Evolutionary conservation across 1,140 invertebrate species (phyloP).

Genomic region (Lithobius niger): DNA sequence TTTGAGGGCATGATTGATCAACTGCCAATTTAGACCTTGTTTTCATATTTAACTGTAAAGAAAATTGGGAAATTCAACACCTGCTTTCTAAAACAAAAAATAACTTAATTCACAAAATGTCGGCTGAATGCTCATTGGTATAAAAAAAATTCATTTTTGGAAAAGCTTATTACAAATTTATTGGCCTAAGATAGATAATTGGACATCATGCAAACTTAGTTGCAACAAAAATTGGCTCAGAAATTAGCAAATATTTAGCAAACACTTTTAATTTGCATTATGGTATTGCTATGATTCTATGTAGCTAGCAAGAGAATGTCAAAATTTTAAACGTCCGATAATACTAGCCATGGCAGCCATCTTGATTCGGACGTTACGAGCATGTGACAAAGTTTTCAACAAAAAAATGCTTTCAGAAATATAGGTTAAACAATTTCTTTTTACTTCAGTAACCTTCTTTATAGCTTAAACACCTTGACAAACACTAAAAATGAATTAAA

Average conservation of each 20-base stretch:
- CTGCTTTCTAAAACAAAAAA: not conserved
- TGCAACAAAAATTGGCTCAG: not conserved
- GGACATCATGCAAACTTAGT: not conserved
- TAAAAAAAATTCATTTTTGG: too few relatives aligned
- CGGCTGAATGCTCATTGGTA: too few relatives aligned
- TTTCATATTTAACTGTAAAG: not conserved
- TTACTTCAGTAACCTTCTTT: too few relatives aligned
- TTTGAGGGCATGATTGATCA: not conserved
- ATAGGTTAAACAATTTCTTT: too few relatives aligned
- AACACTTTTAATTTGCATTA: not conserved
- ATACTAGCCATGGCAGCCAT: not conserved
- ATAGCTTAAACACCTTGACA: too few relatives aligned
- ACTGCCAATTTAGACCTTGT: not conserved
- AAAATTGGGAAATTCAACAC: not conserved
- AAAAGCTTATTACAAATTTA: not conserved
- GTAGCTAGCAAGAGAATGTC: not conserved
- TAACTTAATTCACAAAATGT: not conserved
- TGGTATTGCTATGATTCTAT: not conserved
- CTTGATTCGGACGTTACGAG: not conserved
- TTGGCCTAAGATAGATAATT: not conserved
- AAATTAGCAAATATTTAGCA: not conserved
- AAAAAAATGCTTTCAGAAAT: too few relatives aligned
- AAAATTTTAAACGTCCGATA: not conserved
- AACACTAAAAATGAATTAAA: too few relatives aligned
- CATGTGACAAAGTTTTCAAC: not conserved